phyloP scores from a whole-genome alignment of 1,140 invertebrate genomes.

The Neodiprion pinetum region DNA sequence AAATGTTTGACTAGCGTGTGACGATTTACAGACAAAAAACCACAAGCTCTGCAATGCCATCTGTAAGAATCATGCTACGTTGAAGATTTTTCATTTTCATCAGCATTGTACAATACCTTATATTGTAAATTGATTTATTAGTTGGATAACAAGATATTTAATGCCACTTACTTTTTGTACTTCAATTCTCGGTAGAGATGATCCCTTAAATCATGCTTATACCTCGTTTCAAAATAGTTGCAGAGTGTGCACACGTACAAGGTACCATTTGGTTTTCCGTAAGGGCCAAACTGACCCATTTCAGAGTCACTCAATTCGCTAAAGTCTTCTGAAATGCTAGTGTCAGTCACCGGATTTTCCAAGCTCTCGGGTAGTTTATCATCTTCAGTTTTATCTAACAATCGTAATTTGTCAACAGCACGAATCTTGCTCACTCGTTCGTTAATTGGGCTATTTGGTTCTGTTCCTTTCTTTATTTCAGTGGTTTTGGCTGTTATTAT shows the following conservation, averaged over 20 bases:
- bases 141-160: slow-evolving; percentile 18
- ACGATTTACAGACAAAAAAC: slow-evolving; percentile 46
- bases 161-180: slow-evolving; percentile 56
- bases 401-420: background rate
- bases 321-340: slow-evolving; percentile 16
- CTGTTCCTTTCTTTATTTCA: slow-evolving; percentile 16
- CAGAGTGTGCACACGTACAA: slow-evolving; percentile 65
- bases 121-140: slow-evolving; percentile 11
- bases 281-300: slow-evolving; percentile 42
- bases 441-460: background rate
- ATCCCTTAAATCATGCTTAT: slow-evolving; percentile 61
- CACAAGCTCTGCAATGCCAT: slow-evolving; percentile 51
- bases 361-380: slow-evolving; percentile 10
- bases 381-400: slow-evolving; percentile 26
- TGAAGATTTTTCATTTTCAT: background rate
- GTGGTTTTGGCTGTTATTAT: background rate
- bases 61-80: slow-evolving; percentile 13
- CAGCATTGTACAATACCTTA: slow-evolving; percentile 13
- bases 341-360: slow-evolving; percentile 14
- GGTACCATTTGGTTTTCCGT: slow-evolving; percentile 53
- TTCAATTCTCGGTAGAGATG: slow-evolving; percentile 66
- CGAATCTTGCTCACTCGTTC: background rate
- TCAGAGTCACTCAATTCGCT: slow-evolving; percentile 26
- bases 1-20: slow-evolving; percentile 47
- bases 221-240: slow-evolving; percentile 58